Evolutionary conservation across 2,113 vertebrate genomes (phyloP), one percentile per base, ranked within the genome.

Genomic region (Callospermophilus lateralis): DNA sequence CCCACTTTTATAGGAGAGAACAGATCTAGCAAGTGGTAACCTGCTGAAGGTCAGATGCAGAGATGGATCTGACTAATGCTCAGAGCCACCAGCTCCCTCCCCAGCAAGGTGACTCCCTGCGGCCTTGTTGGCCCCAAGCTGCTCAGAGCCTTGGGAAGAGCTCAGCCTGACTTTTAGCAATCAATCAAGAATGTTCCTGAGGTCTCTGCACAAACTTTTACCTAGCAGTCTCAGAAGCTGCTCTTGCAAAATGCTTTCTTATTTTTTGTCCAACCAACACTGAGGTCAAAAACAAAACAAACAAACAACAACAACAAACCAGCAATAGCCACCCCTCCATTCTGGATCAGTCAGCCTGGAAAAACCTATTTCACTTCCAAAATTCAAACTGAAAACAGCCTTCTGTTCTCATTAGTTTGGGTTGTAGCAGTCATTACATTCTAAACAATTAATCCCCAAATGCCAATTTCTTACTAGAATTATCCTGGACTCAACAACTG

Each of bases 371-470:
- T 90, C 37, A 95, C 76, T 97, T 85, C 93, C 3, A 17, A 95
- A 97, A 80, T 97, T 97, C 95, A 89, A 76, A 97, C 97, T 97
- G 93, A 90, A 97, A 98, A 97, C 97, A 94, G 97, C 95, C 92
- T 98, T 98, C 96, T 97, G 96, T 93, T 96, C 98, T 98, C 96
- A 97, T 98, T 98, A 98, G 97, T 97, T 98, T 98, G 97, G 79
- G 90, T 93, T 92, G 94, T 95, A 90, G 86, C 81, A 85, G 93
- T 96, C 97, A 96, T 96, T 97, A 97, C 68, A 79, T 90, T 78
- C 95, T 95, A 97, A 97, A 97, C 98, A 98, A 98, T 98, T 98
- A 98, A 98, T 98, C 98, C 98, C 98, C 34, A 45, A 97, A 96
- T 97, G 98, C 96, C 97, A 97, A 93, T 95, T 97, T 98, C 98